Base-by-base conservation (phyloP, 2,113 vertebrate species). In the Neotragus moschatus region DNA sequence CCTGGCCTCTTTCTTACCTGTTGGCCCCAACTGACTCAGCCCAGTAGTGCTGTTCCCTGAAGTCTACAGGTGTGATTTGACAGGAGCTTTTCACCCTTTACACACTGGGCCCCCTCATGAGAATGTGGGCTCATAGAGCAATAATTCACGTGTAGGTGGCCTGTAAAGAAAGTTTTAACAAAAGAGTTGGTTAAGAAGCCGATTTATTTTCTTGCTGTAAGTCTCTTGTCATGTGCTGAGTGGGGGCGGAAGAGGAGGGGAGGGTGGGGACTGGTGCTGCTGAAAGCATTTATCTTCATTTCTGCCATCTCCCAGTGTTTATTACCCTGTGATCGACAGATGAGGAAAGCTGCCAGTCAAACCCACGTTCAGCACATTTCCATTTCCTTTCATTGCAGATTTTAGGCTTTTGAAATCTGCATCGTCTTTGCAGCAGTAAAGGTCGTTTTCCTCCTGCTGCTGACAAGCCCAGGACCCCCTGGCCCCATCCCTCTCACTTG, bases 271-370 rank as follows among this genome's bases (percentile, higher is more conserved):
- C 89, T 92, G 94, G 97, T 80, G 97, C 98, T 98, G 97, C 98
- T 98, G 98, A 99, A 99, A 99, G 98, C 99, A 98, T 98, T 99
- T 98, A 98, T 99, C 99, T 99, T 98, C 98, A 88, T 98, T 98
- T 98, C 98, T 99, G 97, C 98, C 98, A 98, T 99, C 98, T 98
- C 98, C 92, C 97, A 98, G 97, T 99, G 99, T 99, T 99, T 99
- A 98, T 99, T 98, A 98, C 98, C 94, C 98, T 97, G 94, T 99
- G 99, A 99, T 98, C 98, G 99, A 99, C 99, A 98, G 98, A 98
- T 97, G 97, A 99, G 98, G 98, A 99, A 99, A 99, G 98, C 99
- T 99, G 99, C 99, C 99, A 99, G 80, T 99, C 99, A 99, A 99
- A 98, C 98, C 99, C 99, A 99, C 98, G 8, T 99, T 99, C 97